Percentiles rank a stretch among this genome's conserved stretches.
These are phyloP conservation scores for Caranx ignobilis DNA, from an alignment of 2,113 vertebrate species.

Conservation along the genomic window DNA sequence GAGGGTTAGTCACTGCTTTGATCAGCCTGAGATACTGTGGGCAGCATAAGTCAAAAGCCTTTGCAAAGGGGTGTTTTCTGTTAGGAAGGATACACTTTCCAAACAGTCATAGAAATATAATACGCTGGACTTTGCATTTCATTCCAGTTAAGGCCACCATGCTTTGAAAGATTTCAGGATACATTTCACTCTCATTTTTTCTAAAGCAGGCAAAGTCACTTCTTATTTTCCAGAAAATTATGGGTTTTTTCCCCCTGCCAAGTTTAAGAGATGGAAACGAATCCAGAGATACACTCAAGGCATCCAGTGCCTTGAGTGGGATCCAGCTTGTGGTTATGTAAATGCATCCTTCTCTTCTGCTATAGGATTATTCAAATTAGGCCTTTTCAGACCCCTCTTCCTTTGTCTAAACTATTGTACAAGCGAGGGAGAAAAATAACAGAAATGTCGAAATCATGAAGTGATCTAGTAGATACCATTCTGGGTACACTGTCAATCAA, in stretches of 20 bases:
- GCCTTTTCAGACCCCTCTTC: conserved; percentile 35
- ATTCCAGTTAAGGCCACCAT: background rate
- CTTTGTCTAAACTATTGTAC: conserved; percentile 52
- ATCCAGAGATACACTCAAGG: conserved; percentile 38
- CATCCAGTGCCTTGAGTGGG: conserved; percentile 30
- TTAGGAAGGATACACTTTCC: background rate
- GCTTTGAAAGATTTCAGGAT: conserved; percentile 4
- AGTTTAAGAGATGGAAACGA: conserved; percentile 38
- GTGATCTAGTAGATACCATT: conserved; percentile 7
- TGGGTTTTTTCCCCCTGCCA: background rate
- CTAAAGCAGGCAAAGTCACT: background rate
- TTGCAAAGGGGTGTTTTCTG: conserved; percentile 12
- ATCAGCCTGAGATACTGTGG: conserved; percentile 46
- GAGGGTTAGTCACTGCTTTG: conserved; percentile 58
- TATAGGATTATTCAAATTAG: conserved; percentile 70
- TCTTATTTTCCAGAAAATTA: conserved; percentile 23
- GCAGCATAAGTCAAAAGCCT: conserved; percentile 49
- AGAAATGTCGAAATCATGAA: conserved; percentile 47
- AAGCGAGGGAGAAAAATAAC: conserved; percentile 45
- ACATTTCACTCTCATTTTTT: background rate
- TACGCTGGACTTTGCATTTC: background rate
- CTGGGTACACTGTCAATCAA: conserved; percentile 13
- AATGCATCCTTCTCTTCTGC: conserved; percentile 30
- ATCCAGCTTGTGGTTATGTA: conserved; percentile 61
- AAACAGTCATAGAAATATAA: background rate